A percentile compares a stretch with the other conserved stretches of the same genome.
Evolutionary conservation across 2,888 invertebrate genomes (phyloP).

Genomic region (Mayetiola destructor): DNA sequence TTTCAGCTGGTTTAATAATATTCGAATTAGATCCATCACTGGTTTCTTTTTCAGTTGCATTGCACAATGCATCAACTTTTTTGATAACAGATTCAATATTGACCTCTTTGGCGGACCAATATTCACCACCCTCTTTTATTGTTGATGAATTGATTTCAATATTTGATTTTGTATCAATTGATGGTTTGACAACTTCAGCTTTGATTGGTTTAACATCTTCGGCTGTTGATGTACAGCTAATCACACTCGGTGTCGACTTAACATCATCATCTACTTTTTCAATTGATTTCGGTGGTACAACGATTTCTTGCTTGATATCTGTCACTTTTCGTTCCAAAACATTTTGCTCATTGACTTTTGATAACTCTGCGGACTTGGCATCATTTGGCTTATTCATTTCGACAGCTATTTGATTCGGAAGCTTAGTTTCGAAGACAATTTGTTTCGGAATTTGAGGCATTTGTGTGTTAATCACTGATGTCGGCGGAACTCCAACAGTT

Average conservation of each 20-base stretch:
- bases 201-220: background rate
- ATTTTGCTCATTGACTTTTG: background rate
- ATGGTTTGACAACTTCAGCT: background rate
- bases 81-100: slow-evolving; percentile 72
- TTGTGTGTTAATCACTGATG: slow-evolving; percentile 8
- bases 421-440: slow-evolving; percentile 1
- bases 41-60: background rate
- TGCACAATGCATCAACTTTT: slow-evolving; percentile 50
- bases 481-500: background rate
- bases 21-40: background rate
- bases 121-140: slow-evolving; percentile 53
- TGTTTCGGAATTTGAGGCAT: slow-evolving; percentile 2
- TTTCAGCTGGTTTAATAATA: background rate
- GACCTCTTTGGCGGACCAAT: slow-evolving; percentile 64
- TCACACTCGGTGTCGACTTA: background rate
- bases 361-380: background rate
- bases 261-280: background rate
- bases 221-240: background rate
- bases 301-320: background rate
- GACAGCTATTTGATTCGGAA: background rate
- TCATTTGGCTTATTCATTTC: background rate
- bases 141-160: slow-evolving; percentile 21
- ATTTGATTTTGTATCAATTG: background rate
- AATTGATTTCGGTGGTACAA: background rate
- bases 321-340: background rate